phyloP scores from a whole-genome alignment of 2,888 invertebrate genomes.

The Perdita meconis region DNA sequence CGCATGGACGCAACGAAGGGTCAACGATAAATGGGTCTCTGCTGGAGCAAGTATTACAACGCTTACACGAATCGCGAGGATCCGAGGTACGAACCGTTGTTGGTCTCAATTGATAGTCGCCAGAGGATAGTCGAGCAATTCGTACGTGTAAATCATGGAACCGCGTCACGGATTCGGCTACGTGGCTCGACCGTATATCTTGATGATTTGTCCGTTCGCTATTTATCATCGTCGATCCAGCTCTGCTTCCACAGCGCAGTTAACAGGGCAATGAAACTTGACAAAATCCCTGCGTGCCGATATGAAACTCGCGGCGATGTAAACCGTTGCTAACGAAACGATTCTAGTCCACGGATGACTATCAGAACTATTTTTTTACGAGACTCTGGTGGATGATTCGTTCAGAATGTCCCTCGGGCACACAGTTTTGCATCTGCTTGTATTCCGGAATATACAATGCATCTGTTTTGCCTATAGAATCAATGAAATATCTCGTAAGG shows the following conservation, averaged over 20 bases:
- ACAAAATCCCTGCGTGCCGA: conserved; percentile 39
- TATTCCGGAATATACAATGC: too few relatives aligned
- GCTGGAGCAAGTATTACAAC: conserved; percentile 57
- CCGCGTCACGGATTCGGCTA: conserved; percentile 61
- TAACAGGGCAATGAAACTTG: conserved; percentile 58
- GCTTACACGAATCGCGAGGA: conserved; percentile 63
- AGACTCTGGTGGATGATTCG: conserved; percentile 11
- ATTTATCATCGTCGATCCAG: conserved; percentile 70
- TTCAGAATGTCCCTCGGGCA: background rate
- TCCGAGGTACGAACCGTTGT: conserved; percentile 22
- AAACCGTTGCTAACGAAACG: conserved; percentile 22
- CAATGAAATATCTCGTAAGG: too few relatives aligned
- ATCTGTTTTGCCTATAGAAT: too few relatives aligned
- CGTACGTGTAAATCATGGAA: conserved; percentile 64
- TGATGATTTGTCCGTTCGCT: conserved; percentile 74
- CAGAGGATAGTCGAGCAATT: conserved; percentile 50
- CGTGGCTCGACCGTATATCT: conserved; percentile 63
- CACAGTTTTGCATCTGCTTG: background rate
- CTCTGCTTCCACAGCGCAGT: conserved; percentile 54
- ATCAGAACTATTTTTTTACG: conserved; percentile 21
- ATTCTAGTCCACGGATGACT: background rate
- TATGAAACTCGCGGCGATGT: background rate
- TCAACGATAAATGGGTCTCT: conserved; percentile 57
- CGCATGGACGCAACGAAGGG: conserved; percentile 41
- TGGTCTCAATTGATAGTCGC: conserved; percentile 57